Evolutionary conservation across 2,888 invertebrate genomes (phyloP).

Genomic region (Cheilosia vernalis): DNA sequence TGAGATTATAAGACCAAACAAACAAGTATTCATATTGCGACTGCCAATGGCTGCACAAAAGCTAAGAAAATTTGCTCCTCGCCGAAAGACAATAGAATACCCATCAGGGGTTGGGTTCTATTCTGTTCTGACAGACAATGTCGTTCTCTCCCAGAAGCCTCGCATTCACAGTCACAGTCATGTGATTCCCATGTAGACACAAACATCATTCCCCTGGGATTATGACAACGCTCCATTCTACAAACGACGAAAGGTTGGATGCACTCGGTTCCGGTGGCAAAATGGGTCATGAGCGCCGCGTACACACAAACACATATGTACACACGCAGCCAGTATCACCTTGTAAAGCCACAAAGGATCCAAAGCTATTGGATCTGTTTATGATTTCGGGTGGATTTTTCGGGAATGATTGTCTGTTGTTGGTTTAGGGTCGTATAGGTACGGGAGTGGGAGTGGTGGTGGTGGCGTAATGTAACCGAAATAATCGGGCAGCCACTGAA

Average conservation of each 20-base stretch:
- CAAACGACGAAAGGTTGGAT: slow-evolving; percentile 32
- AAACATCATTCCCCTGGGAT: slow-evolving; percentile 23
- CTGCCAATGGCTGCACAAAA: slow-evolving; percentile 35
- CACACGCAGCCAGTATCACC: background rate
- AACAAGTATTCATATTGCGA: slow-evolving; percentile 44
- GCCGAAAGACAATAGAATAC: slow-evolving; percentile 43
- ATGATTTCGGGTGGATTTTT: slow-evolving; percentile 5
- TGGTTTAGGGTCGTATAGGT: slow-evolving; percentile 6
- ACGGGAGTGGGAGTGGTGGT: background rate
- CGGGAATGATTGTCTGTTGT: slow-evolving; percentile 28
- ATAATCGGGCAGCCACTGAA: slow-evolving; percentile 33
- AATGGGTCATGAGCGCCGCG: slow-evolving; percentile 37
- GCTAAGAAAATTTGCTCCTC: slow-evolving; percentile 53
- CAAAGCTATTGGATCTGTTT: slow-evolving; percentile 11
- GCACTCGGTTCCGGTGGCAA: slow-evolving; percentile 27
- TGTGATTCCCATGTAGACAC: slow-evolving; percentile 19
- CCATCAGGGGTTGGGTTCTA: slow-evolving; percentile 19
- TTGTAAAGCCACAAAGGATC: slow-evolving; percentile 37
- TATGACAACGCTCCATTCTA: slow-evolving; percentile 19
- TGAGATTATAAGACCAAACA: slow-evolving; percentile 32
- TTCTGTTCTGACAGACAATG: background rate
- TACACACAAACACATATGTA: background rate
- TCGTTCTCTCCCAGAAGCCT: background rate
- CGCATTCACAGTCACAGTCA: background rate
- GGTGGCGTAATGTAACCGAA: slow-evolving; percentile 36